phyloP scores from a whole-genome alignment of 2,888 invertebrate species.

The Panorpa germanica region DNA sequence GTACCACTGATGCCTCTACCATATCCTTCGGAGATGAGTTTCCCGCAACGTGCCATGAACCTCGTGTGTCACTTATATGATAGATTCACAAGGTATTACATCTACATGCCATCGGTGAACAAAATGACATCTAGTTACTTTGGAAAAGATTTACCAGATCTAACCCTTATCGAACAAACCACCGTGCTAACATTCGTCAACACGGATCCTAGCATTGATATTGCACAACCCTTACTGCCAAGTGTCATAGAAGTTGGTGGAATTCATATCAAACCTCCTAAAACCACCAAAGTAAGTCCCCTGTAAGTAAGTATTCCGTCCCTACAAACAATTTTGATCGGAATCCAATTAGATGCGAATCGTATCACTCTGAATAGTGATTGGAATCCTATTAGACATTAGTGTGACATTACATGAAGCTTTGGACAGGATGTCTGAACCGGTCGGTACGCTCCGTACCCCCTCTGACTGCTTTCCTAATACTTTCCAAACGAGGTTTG shows the following conservation, averaged over 20 bases:
- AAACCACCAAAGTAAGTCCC: no score
- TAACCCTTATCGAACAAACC: conserved; percentile 6
- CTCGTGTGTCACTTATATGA: conserved; percentile 6
- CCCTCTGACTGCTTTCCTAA: no score
- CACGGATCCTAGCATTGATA: conserved; percentile 9
- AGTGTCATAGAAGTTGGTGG: conserved; percentile 9
- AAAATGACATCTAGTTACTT: conserved; percentile 4
- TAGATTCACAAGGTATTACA: conserved; percentile 5
- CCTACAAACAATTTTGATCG: no score
- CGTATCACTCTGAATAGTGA: no score
- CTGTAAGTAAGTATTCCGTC: no score
- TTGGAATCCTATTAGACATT: no score
- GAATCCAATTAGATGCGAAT: no score
- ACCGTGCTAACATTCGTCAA: conserved; percentile 8
- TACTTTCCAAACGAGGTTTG: no score
- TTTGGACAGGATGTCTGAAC: no score
- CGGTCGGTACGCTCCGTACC: no score
- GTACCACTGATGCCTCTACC: conserved; percentile 6
- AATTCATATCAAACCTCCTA: conserved; percentile 4
- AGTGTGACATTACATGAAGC: no score
- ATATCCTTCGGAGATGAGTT: conserved; percentile 6
- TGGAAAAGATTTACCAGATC: neutral
- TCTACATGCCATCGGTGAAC: conserved; percentile 9
- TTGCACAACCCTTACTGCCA: conserved; percentile 5
- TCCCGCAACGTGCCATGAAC: conserved; percentile 6